Evolutionary conservation across 2,797 vertebrate species (phyloP).

Genomic region (Falco naumanni): DNA sequence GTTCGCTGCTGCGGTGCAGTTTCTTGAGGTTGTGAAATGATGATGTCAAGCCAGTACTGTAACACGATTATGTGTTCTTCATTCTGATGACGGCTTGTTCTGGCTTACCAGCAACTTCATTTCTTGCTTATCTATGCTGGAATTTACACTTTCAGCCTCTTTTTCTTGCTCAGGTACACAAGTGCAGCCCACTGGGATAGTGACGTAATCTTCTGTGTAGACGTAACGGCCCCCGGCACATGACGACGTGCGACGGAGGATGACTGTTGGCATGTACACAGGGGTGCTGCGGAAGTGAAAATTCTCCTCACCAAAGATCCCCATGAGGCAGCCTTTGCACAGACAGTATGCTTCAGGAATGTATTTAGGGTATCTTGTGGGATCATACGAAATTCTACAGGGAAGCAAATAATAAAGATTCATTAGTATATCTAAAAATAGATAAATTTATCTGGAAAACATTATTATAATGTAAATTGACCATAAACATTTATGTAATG

Average conservation of each 20-base stretch:
- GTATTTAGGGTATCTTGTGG: slow-evolving; percentile 86
- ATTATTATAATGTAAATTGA: neutral
- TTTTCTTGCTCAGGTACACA: slow-evolving; percentile 83
- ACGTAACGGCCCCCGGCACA: slow-evolving; percentile 86
- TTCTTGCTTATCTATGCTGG: slow-evolving; percentile 75
- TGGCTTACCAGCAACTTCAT: slow-evolving; percentile 71
- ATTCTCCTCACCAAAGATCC: slow-evolving; percentile 82
- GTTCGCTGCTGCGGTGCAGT: neutral
- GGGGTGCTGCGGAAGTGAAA: slow-evolving; percentile 86
- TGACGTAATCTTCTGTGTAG: slow-evolving; percentile 89
- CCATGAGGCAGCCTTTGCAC: slow-evolving; percentile 89
- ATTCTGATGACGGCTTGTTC: slow-evolving; percentile 69
- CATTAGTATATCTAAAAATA: neutral
- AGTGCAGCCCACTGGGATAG: slow-evolving; percentile 91
- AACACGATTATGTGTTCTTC: neutral
- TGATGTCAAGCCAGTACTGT: neutral
- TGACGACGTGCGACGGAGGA: slow-evolving; percentile 83
- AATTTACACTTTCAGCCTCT: slow-evolving; percentile 62
- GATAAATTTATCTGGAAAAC: neutral
- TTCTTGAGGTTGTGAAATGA: neutral
- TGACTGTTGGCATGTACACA: slow-evolving; percentile 87
- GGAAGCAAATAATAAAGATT: neutral
- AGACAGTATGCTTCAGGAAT: slow-evolving; percentile 95
- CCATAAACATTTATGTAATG: neutral
- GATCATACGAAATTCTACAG: slow-evolving; percentile 87